Conservation (phyloP, 2,888 invertebrate species). For the Callinectes sapidus region DNA sequence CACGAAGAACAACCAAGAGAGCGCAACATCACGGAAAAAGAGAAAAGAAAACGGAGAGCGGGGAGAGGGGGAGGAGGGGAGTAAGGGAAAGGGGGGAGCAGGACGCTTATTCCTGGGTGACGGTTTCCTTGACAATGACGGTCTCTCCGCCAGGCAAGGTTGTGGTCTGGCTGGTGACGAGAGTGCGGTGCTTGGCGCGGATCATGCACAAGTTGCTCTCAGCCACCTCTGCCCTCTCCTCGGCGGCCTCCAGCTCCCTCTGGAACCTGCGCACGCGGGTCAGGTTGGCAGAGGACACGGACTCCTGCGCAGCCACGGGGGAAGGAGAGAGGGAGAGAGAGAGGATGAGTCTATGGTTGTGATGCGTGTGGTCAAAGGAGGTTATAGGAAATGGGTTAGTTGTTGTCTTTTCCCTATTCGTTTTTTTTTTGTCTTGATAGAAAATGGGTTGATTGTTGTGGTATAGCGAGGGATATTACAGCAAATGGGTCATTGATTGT, state of each 20-base stretch:
- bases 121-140: slow-evolving; percentile 72
- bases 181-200: slow-evolving; percentile 98
- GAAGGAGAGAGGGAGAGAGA: neutral
- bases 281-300: slow-evolving; percentile 92
- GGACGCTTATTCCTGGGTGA: slow-evolving; percentile 53
- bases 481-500: too few relatives aligned
- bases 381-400: too few relatives aligned
- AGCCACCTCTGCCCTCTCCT: slow-evolving; percentile 95
- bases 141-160: slow-evolving; percentile 68
- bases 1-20: slow-evolving; percentile 1
- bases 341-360: neutral
- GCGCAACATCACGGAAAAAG: neutral
- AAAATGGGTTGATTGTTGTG: too few relatives aligned
- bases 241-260: slow-evolving; percentile 97
- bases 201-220: slow-evolving; percentile 95
- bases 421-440: too few relatives aligned
- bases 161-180: slow-evolving; percentile 82
- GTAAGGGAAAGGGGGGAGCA: too few relatives aligned
- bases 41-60: slow-evolving; percentile 58
- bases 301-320: slow-evolving; percentile 82
- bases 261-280: slow-evolving; percentile 98
- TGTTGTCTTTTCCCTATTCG: too few relatives aligned
- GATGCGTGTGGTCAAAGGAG: neutral
- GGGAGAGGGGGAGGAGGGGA: too few relatives aligned
- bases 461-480: too few relatives aligned